Percentiles rank a stretch among this genome's conserved stretches.
These are phyloP conservation scores for Trinorchestia longiramus DNA, from an alignment of 1,140 invertebrate species.

Conservation along the genomic window DNA sequence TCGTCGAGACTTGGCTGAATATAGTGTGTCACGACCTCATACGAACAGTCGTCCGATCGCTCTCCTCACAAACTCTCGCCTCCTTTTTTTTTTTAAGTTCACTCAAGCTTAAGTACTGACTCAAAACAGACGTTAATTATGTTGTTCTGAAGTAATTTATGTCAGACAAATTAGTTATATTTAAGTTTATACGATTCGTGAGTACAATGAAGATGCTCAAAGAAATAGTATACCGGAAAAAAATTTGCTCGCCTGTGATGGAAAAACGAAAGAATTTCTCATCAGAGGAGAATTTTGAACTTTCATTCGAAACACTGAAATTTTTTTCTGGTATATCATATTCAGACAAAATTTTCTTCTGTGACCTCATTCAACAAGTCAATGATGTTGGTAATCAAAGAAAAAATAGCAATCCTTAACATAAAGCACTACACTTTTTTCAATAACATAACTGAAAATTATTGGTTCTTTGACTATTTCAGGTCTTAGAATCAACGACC, in stretches of 20 bases:
- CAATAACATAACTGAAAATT: neutral
- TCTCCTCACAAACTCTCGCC: neutral
- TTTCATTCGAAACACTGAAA: too few relatives aligned
- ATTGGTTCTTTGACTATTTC: neutral
- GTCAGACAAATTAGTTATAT: neutral
- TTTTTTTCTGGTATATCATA: too few relatives aligned
- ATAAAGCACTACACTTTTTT: neutral
- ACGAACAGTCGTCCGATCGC: neutral
- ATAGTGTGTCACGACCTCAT: slow-evolving; percentile 47
- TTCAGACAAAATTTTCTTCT: neutral
- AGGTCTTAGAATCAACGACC: neutral
- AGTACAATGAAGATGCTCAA: neutral
- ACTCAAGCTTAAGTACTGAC: neutral
- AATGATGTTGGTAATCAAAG: neutral
- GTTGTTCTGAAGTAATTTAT: neutral
- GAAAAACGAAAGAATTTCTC: too few relatives aligned
- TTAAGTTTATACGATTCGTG: neutral
- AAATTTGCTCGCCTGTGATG: neutral
- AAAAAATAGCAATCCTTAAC: neutral
- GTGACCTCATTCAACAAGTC: neutral
- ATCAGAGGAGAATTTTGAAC: too few relatives aligned
- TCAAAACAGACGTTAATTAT: neutral
- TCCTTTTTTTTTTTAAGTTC: neutral
- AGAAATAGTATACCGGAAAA: neutral
- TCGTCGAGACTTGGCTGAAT: slow-evolving; percentile 23